Percentiles rank a stretch among this genome's conserved stretches.
phyloP scores from a whole-genome alignment of 2,113 vertebrate genomes.

The Lasiurus cinereus region DNA sequence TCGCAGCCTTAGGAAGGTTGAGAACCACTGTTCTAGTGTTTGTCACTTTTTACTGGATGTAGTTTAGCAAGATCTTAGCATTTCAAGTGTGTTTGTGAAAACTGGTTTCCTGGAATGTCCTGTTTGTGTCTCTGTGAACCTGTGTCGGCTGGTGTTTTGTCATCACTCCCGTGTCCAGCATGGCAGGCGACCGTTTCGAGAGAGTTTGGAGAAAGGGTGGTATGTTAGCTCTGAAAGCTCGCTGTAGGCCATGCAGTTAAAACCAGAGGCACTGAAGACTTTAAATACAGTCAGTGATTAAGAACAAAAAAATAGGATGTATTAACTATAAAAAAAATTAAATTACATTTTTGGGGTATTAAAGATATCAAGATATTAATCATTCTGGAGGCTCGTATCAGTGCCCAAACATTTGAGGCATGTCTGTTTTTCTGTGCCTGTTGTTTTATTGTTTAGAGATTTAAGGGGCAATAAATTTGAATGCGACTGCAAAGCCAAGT shows the following conservation, averaged over 20 bases:
- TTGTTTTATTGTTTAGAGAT: constrained; percentile 89
- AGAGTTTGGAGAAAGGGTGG: not conserved
- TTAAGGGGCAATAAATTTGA: constrained; percentile 98
- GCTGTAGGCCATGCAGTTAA: not conserved
- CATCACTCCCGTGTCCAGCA: not conserved
- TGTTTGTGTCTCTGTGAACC: not conserved
- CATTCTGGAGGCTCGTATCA: constrained; percentile 64
- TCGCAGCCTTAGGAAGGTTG: too few relatives aligned
- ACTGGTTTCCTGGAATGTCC: not conserved
- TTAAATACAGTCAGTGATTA: constrained; percentile 13
- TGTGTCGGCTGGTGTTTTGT: rapidly evolving
- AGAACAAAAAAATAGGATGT: not conserved
- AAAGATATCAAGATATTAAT: constrained; percentile 71
- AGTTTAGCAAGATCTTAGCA: not conserved
- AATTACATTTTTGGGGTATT: constrained; percentile 21
- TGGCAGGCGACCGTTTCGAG: not conserved
- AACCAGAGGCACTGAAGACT: not conserved
- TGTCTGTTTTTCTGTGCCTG: constrained; percentile 80
- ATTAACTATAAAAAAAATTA: not conserved
- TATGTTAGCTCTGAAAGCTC: not conserved
- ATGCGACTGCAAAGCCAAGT: constrained; percentile 98
- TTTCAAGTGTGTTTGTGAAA: constrained; percentile 2
- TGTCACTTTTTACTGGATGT: not conserved
- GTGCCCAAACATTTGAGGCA: constrained; percentile 70
- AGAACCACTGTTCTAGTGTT: constrained; percentile 45